Evolutionary conservation across 2,113 vertebrate species (phyloP).

Genomic region (Turnix velox): DNA sequence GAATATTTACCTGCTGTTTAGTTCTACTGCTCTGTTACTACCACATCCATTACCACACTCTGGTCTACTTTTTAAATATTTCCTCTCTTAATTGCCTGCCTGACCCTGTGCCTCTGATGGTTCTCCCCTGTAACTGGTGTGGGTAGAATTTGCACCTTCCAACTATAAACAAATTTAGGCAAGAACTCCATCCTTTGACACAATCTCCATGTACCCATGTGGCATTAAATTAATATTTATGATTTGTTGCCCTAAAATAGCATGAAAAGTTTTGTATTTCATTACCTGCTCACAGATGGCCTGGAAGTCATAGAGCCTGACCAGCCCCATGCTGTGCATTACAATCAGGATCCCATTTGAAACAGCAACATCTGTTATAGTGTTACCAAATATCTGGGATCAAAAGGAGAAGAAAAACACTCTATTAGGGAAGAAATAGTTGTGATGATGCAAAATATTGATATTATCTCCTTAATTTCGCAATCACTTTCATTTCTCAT

Average conservation of each 20-base stretch:
- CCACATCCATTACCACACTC: neutral
- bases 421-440: constrained; percentile 16
- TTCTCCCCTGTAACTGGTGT: neutral
- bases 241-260: neutral
- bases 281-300: constrained; percentile 85
- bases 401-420: constrained; percentile 30
- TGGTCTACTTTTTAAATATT: neutral
- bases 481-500: neutral
- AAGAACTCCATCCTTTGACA: neutral
- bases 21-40: neutral
- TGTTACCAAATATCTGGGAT: constrained; percentile 87
- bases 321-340: constrained; percentile 85
- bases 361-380: constrained; percentile 84
- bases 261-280: neutral
- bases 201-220: neutral
- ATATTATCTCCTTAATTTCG: neutral
- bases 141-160: neutral
- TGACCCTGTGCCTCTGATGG: neutral
- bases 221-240: neutral
- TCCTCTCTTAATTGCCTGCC: neutral
- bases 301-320: constrained; percentile 92
- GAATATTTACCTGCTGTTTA: neutral
- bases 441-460: neutral
- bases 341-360: constrained; percentile 90
- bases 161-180: neutral